Evolutionary conservation across 2,888 invertebrate genomes (phyloP), one percentile per base, ranked within the genome.

Genomic region (Coleophora flavipennella): DNA sequence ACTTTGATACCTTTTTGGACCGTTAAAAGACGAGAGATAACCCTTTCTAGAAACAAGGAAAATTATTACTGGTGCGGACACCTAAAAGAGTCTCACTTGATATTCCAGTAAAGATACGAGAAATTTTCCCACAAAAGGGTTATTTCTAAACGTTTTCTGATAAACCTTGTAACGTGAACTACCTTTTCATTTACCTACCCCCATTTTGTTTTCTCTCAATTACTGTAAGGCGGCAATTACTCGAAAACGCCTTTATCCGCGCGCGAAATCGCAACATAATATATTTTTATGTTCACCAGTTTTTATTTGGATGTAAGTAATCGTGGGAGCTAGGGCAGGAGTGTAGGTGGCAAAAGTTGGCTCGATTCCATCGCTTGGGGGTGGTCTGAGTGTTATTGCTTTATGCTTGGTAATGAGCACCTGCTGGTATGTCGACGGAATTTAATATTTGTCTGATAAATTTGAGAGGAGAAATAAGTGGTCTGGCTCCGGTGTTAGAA

Each of bases 301-400:
- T 6, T 20, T 20, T 20, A 4, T 20, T 20, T 20, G 20, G 20
- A 20, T 20, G 20, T 4, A 20, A 13, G 26, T 38, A 33, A 38
- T 38, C 38, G 38, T 2, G 14, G 25, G 29, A 25, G 38, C 8
- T n/a, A 44, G 48, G 38, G 43, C 49, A 41, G 43, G 51, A 51
- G 47, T 20, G 20, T 20, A 49, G 50, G 46, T 48, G 56, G 57
- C 53, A 56, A 55, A 64, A 59, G 65, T 65, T 72, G 69, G 71
- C 72, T 45, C 50, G 36, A 44, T 38, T 61, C 66, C 69, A 44
- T 39, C n/a, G 25, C 36, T 31, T 11, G 10, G 33, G 31, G 33
- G 32, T 33, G 46, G 45, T 48, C 44, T 39, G 43, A 46, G 45
- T 46, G 44, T 46, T 49, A 49, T 48, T 48, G 50, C 49, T 44